Conservation (phyloP, 2,888 invertebrate genomes). For the Dryobotodes eremita region DNA sequence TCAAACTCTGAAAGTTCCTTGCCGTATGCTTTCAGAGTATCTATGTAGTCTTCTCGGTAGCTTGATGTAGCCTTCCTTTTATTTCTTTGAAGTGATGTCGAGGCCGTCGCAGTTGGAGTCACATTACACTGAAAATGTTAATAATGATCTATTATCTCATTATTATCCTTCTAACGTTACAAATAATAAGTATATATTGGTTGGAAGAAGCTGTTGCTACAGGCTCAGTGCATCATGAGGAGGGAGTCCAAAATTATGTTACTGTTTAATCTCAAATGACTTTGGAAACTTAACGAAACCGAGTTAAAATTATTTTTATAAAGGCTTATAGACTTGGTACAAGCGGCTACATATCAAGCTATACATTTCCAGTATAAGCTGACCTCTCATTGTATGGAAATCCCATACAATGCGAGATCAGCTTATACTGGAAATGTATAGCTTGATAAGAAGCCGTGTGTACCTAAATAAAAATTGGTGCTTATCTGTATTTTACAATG, state of each 20-base stretch:
- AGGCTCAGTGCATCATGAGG: not conserved
- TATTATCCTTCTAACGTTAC: not conserved
- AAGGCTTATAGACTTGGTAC: no score
- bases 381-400: no score
- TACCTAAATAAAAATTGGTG: not conserved
- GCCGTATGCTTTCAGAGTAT: not conserved
- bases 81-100: not conserved
- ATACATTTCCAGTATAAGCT: no score
- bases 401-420: no score
- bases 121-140: not conserved
- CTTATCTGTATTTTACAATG: not conserved
- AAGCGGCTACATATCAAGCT: no score
- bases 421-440: no score
- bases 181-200: not conserved
- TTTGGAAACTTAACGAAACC: not conserved
- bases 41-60: not conserved
- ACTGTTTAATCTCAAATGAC: not conserved
- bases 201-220: not conserved
- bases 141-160: not conserved
- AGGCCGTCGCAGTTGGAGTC: not conserved
- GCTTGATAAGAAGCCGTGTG: no score
- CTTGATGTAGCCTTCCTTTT: slow-evolving; percentile 10
- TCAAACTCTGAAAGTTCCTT: slow-evolving; percentile 22
- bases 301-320: no score
- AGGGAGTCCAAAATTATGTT: not conserved